Conservation (phyloP, 1,140 invertebrate species). For the Phocides pigmalion region DNA sequence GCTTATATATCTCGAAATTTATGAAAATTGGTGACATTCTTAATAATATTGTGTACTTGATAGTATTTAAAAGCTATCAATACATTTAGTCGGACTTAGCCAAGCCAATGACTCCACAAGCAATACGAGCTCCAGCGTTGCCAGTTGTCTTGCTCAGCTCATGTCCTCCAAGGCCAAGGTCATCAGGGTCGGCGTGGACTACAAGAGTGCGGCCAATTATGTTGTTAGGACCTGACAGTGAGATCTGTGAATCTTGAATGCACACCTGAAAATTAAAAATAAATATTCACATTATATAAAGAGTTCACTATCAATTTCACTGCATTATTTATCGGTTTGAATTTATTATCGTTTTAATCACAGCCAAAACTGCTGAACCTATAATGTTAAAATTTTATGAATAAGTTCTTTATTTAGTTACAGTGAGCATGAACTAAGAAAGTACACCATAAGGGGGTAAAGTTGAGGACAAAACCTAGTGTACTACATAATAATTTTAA, state of each 20-base stretch:
- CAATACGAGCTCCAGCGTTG: slow-evolving; percentile 97
- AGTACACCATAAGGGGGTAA: too few relatives aligned
- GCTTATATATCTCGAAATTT: background rate
- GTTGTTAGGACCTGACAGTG: slow-evolving; percentile 87
- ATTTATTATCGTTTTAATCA: too few relatives aligned
- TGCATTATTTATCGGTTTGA: too few relatives aligned
- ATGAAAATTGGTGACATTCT: slow-evolving; percentile 8
- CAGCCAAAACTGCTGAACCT: too few relatives aligned
- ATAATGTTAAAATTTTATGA: too few relatives aligned
- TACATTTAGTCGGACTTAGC: slow-evolving; percentile 74
- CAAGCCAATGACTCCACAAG: slow-evolving; percentile 98
- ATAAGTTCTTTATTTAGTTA: too few relatives aligned
- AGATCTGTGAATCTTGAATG: slow-evolving; percentile 69
- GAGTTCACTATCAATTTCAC: too few relatives aligned
- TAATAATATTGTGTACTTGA: slow-evolving; percentile 15
- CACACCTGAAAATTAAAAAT: slow-evolving; percentile 55
- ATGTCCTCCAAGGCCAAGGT: slow-evolving; percentile 96
- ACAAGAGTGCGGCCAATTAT: slow-evolving; percentile 96
- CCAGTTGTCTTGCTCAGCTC: slow-evolving; percentile 97
- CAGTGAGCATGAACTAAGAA: too few relatives aligned
- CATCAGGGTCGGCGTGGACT: slow-evolving; percentile 97
- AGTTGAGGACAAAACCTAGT: too few relatives aligned
- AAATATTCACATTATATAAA: too few relatives aligned
- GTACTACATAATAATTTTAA: too few relatives aligned
- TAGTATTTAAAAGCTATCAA: background rate